Percentiles rank a stretch among this genome's conserved stretches.
phyloP scores from a whole-genome alignment of 2,888 invertebrate species.

The Esperia sulphurella region DNA sequence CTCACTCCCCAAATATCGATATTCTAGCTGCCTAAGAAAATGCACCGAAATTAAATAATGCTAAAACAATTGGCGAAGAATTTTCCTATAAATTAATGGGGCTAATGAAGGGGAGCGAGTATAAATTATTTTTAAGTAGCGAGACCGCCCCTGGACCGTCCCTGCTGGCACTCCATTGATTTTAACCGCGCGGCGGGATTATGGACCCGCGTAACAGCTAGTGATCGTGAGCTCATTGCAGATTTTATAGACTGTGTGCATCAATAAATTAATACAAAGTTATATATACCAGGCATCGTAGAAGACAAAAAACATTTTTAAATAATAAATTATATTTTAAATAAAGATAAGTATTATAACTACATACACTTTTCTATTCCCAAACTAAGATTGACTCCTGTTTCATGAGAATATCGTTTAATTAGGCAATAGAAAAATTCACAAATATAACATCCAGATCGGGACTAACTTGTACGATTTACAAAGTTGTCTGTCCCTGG shows the following conservation, averaged over 20 bases:
- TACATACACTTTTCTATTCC: no score
- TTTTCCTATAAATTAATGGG: constrained; percentile 46
- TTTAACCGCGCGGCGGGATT: constrained; percentile 31
- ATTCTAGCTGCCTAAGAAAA: constrained; percentile 1
- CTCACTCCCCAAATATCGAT: background rate
- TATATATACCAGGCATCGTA: background rate
- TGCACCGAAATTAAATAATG: constrained; percentile 26
- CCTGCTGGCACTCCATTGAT: constrained; percentile 40
- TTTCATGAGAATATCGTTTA: no score
- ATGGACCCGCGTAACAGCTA: constrained; percentile 6
- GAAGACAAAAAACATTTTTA: no score
- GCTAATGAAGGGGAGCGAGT: constrained; percentile 44
- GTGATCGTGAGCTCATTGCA: background rate
- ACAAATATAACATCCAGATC: no score
- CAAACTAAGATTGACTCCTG: no score
- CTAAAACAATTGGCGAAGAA: constrained; percentile 41
- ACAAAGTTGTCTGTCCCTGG: no score
- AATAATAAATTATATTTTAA: no score
- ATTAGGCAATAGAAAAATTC: no score
- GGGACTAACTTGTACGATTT: no score
- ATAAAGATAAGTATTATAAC: no score
- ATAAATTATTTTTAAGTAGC: constrained; percentile 60
- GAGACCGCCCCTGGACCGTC: constrained; percentile 21
- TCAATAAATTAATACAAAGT: background rate
- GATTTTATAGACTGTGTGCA: background rate